phyloP scores from a whole-genome alignment of 2,888 invertebrate genomes.

The Melanotus villosus region DNA sequence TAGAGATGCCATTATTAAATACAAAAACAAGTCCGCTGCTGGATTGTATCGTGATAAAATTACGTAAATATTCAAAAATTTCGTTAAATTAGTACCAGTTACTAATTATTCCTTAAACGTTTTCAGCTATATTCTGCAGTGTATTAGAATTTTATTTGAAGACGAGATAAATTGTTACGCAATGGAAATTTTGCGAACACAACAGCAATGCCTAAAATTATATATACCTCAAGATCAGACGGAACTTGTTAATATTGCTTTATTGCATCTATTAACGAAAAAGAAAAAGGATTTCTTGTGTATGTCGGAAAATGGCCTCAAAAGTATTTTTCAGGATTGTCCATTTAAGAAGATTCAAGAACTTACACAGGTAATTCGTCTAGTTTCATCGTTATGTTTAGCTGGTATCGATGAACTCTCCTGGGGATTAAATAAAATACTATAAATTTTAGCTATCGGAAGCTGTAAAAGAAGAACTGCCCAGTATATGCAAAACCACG shows the following conservation, averaged over 20 bases:
- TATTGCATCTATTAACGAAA: slow-evolving; percentile 50
- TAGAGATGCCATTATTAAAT: not conserved
- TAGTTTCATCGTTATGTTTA: too few relatives aligned
- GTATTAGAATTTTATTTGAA: slow-evolving; percentile 46
- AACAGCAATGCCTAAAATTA: slow-evolving; percentile 43
- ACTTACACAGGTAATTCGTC: slow-evolving; percentile 39
- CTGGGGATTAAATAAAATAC: not conserved
- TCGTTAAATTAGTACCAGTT: not conserved
- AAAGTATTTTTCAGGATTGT: slow-evolving; percentile 50
- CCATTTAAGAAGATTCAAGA: slow-evolving; percentile 46
- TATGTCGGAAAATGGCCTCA: slow-evolving; percentile 49
- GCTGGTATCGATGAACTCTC: not conserved
- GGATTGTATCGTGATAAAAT: not conserved
- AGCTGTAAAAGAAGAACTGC: slow-evolving; percentile 13
- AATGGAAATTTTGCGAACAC: slow-evolving; percentile 47
- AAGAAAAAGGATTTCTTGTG: slow-evolving; percentile 51
- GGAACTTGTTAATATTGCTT: slow-evolving; percentile 27
- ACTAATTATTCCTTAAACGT: not conserved
- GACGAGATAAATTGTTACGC: slow-evolving; percentile 49
- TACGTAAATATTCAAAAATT: slow-evolving; percentile 1
- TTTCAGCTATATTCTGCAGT: slow-evolving; percentile 49
- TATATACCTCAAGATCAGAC: slow-evolving; percentile 34
- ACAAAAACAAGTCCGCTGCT: not conserved
- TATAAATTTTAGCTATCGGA: slow-evolving; percentile 37
- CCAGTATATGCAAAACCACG: not conserved